A percentile compares a stretch with the other conserved stretches of the same genome.
These are phyloP conservation scores for Drosophila percnosoma DNA, from an alignment of 2,888 invertebrate species.

Conservation along the genomic window DNA sequence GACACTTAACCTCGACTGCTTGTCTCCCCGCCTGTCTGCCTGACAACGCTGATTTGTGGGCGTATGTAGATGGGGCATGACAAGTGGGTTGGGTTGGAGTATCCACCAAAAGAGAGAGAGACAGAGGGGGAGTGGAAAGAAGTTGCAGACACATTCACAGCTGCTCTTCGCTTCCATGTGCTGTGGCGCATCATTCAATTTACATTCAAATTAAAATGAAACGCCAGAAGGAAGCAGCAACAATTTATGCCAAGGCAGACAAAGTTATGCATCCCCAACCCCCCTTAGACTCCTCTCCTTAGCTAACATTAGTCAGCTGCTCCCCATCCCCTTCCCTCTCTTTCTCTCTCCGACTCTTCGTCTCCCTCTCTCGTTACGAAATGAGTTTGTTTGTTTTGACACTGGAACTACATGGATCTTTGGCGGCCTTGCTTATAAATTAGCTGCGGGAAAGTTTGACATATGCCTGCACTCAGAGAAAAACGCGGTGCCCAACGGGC, in stretches of 20 bases:
- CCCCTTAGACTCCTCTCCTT: not conserved
- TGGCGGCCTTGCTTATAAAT: constrained; percentile 71
- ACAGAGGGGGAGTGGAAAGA: not conserved
- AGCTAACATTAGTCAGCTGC: not conserved
- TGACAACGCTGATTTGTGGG: constrained; percentile 62
- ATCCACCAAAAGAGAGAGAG: not conserved
- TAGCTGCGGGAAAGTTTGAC: constrained; percentile 69
- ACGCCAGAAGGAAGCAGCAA: constrained; percentile 61
- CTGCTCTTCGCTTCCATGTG: constrained; percentile 49
- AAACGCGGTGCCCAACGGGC: not conserved
- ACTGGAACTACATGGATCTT: constrained; percentile 69
- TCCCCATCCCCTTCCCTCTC: not conserved
- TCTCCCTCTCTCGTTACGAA: not conserved
- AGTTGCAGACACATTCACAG: constrained; percentile 50
- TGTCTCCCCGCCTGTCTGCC: constrained; percentile 14
- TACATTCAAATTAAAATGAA: constrained; percentile 82
- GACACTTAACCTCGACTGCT: constrained; percentile 72
- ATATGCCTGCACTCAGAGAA: constrained; percentile 37
- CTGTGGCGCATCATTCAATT: constrained; percentile 72
- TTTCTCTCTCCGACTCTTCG: not conserved
- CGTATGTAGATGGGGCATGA: constrained; percentile 15
- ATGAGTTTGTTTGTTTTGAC: constrained; percentile 73
- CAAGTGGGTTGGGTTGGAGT: not conserved
- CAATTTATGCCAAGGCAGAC: constrained; percentile 71
- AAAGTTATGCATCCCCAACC: constrained; percentile 10